A percentile compares a stretch with the other conserved stretches of the same genome.
These are phyloP conservation scores for Oreochromis spilurus DNA, from an alignment of 2,113 vertebrate genomes.

Conservation along the genomic window DNA sequence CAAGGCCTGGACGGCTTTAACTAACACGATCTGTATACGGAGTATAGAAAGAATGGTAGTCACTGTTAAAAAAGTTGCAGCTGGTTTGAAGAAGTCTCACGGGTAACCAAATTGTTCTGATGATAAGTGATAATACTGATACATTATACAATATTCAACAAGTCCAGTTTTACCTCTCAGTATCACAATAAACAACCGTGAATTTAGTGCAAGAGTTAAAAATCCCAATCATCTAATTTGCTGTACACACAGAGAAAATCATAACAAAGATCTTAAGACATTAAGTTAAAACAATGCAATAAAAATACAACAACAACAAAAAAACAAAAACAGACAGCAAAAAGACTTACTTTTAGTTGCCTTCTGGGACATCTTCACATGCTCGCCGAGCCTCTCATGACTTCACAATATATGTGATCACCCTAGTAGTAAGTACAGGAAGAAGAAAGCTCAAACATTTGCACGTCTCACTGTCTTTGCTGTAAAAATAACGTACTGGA, in stretches of 20 bases:
- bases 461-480: neutral
- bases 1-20: neutral
- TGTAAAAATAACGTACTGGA: neutral
- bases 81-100: neutral
- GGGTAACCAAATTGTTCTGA: neutral
- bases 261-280: neutral
- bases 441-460: neutral
- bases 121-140: neutral
- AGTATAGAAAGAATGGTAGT: neutral
- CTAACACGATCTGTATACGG: neutral
- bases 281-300: neutral
- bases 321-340: neutral
- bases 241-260: neutral
- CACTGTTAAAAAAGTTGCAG: neutral
- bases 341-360: constrained; percentile 56
- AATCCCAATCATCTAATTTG: neutral
- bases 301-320: neutral
- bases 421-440: neutral
- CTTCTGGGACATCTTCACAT: constrained; percentile 70
- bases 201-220: neutral
- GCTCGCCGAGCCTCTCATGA: constrained; percentile 44
- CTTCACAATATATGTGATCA: constrained; percentile 33
- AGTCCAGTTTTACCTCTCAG: neutral
- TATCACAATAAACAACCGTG: neutral
- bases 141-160: neutral